Evolutionary conservation across 2,888 invertebrate genomes (phyloP), one percentile per base, ranked within the genome.

Genomic region (Andrena flavipes): DNA sequence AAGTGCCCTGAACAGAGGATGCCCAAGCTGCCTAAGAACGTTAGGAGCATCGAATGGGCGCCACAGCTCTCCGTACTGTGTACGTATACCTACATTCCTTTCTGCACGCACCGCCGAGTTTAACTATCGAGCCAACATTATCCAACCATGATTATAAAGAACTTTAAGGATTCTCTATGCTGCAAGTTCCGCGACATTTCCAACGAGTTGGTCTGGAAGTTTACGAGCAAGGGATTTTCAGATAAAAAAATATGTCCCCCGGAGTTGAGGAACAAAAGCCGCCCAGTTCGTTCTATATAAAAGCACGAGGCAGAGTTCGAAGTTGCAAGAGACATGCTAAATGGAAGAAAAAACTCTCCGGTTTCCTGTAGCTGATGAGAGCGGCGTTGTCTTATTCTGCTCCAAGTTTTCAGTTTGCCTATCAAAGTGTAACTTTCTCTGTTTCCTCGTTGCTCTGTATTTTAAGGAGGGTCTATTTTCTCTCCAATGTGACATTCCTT

Each of bases 41-140:
- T 93, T 68, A 91, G 91, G 77, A 91, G 90, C 60, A 87, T 90
- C 64, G 84, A 89, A 59, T 92, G 93, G 93, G 79, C 92, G 23
- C 90, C 92, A 0, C 91, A 91, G 82, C 84, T 91, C 20, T 86
- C 90, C 72, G 88, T 93, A 67, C 69, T 88, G 16, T 89, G 85
- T 87, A 71, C 64, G 79, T 82, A 71, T 35, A 26, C 26, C 26
- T 26, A 59, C 49, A 65, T 67, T 68, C 54, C 71, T 63, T 65
- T 62, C 35, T 65, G 33, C 68, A 48, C 20, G 20, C 13, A 59
- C 23, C 29, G n/a, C 6, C 5, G 16, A 56, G 10, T 51, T 48
- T 49, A 35, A 33, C 3, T 16, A 29, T 63, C 20, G n/a, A 6
- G 2, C 33, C 42, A 16, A 48, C 30, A 68, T 75, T 67, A 68